Percentiles rank a stretch among this genome's conserved stretches.
Conservation (phyloP, 1,140 invertebrate species). For the Nautilus pompilius region DNA sequence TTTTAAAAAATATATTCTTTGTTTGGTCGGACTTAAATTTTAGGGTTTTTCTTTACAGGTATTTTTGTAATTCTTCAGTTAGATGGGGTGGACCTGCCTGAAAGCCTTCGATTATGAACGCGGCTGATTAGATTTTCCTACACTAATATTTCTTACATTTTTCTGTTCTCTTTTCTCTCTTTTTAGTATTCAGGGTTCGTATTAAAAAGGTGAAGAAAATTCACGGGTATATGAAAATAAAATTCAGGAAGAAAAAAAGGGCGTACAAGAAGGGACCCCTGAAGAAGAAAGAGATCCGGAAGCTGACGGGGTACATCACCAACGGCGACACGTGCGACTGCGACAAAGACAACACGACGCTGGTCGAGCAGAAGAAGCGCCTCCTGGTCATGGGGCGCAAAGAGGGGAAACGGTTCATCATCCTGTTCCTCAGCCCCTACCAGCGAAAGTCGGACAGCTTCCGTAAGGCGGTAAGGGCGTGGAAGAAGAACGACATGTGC, state of each 20-base stretch:
- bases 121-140: not conserved
- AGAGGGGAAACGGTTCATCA: not conserved
- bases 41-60: too few relatives aligned
- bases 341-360: not conserved
- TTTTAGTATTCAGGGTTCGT: not conserved
- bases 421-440: not conserved
- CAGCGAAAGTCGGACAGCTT: slow-evolving; percentile 1
- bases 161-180: not conserved
- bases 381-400: not conserved
- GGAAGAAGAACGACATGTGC: not conserved
- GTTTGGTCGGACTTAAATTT: too few relatives aligned
- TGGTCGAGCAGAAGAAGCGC: not conserved
- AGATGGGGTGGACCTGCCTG: too few relatives aligned
- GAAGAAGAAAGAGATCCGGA: not conserved
- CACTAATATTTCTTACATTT: not conserved
- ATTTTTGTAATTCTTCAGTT: too few relatives aligned
- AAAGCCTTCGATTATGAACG: not conserved
- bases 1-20: too few relatives aligned
- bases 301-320: not conserved
- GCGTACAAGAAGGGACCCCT: not conserved
- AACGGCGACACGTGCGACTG: not conserved
- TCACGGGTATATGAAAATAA: not conserved
- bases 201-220: not conserved
- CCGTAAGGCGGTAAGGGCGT: not conserved
- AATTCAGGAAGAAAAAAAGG: not conserved